Evolutionary conservation across 2,888 invertebrate species (phyloP).

Genomic region (Cordilura impudica): DNA sequence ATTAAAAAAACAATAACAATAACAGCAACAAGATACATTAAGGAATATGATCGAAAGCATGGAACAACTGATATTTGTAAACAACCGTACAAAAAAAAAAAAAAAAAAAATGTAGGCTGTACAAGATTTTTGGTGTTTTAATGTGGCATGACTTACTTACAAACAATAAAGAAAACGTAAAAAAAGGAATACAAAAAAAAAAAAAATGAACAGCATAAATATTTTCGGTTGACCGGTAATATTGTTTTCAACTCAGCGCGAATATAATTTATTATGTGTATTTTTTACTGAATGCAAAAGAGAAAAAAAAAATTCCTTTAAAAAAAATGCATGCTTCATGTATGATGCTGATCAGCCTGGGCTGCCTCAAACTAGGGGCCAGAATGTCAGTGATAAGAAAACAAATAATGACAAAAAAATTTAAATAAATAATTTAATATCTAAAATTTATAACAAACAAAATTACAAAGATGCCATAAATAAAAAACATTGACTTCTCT

Average conservation of each 20-base stretch:
- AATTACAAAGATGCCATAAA: too few species aligned
- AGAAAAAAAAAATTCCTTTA: conserved; percentile 50
- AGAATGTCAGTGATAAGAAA: too few species aligned
- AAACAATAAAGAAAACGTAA: too few species aligned
- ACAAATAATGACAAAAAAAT: too few species aligned
- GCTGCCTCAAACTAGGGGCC: too few species aligned
- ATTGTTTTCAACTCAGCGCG: conserved; percentile 74
- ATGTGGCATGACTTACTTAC: conserved; percentile 42
- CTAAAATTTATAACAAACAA: too few species aligned
- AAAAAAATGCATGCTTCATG: too few species aligned
- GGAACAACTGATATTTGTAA: neutral
- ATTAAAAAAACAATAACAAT: conserved; percentile 2
- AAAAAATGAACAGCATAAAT: too few species aligned
- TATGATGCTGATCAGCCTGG: conserved; percentile 23
- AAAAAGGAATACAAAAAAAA: neutral
- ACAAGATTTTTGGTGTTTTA: conserved; percentile 38
- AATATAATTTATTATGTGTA: conserved; percentile 75
- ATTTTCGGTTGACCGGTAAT: conserved; percentile 64
- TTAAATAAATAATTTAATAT: too few species aligned
- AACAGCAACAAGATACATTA: conserved; percentile 17
- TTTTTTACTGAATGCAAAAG: conserved; percentile 55
- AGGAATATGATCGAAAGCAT: conserved; percentile 23
- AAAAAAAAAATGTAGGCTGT: conserved; percentile 41
- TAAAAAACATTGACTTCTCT: too few species aligned
- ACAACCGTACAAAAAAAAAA: neutral